These are phyloP conservation scores for Aspidiotus destructor DNA, from an alignment of 2,888 invertebrate genomes.

Conservation along the genomic window DNA sequence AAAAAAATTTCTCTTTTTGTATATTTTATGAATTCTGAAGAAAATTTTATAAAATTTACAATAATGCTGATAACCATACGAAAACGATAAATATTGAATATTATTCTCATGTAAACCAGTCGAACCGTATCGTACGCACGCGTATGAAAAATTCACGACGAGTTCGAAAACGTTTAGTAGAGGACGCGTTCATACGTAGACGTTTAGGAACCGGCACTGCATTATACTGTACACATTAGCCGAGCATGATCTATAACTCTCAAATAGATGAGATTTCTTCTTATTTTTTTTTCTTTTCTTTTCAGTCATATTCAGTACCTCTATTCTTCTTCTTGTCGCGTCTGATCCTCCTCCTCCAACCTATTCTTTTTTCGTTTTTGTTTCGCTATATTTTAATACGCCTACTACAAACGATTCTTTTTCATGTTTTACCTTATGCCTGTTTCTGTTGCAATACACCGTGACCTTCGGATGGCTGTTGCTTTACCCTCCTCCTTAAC, in stretches of 20 bases:
- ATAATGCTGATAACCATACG: too few relatives aligned
- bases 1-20: too few relatives aligned
- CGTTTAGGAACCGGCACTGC: conserved; percentile 31
- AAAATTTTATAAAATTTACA: too few relatives aligned
- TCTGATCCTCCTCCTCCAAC: conserved; percentile 21
- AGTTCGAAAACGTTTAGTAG: conserved; percentile 11
- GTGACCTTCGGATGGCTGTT: conserved; percentile 33
- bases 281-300: conserved; percentile 25
- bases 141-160: conserved; percentile 3
- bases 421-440: conserved; percentile 31
- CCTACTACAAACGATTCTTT: conserved; percentile 33
- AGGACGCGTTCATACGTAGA: conserved; percentile 24
- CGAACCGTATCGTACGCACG: conserved; percentile 17
- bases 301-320: conserved; percentile 30
- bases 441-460: conserved; percentile 32
- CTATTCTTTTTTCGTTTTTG: conserved; percentile 31
- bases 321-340: conserved; percentile 10
- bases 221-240: conserved; percentile 18
- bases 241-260: conserved; percentile 31
- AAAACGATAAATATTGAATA: too few relatives aligned
- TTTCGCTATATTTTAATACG: conserved; percentile 34
- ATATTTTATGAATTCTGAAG: too few relatives aligned
- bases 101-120: conserved; percentile 1
- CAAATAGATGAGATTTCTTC: conserved; percentile 32
- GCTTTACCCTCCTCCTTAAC: conserved; percentile 32